phyloP scores from a whole-genome alignment of 2,113 vertebrate species.

The Embiotoca jacksoni region DNA sequence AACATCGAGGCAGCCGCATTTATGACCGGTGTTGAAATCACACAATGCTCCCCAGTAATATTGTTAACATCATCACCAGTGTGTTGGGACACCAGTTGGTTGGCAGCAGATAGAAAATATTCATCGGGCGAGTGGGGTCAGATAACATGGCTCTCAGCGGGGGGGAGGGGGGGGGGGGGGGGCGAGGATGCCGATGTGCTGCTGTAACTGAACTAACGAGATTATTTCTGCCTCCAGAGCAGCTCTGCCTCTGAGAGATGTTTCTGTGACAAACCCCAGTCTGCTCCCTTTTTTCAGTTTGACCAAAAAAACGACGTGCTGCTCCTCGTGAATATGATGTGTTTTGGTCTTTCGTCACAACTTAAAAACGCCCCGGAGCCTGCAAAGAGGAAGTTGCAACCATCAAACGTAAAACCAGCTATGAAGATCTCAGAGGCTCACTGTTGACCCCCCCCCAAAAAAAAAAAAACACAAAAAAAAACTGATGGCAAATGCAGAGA shows the following conservation, averaged over 20 bases:
- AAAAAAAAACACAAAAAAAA: not conserved
- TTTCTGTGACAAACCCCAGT: constrained; percentile 31
- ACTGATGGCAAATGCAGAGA: not conserved
- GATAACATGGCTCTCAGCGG: not conserved
- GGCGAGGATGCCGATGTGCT: not conserved
- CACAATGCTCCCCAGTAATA: not conserved
- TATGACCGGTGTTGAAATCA: too few relatives aligned
- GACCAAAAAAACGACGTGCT: constrained; percentile 5
- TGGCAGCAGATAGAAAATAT: not conserved
- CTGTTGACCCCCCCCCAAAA: not conserved
- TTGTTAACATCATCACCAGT: not conserved
- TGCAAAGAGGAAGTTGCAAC: constrained; percentile 3
- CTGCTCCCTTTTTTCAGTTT: not conserved
- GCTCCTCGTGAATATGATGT: constrained; percentile 4
- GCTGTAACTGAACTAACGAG: constrained; percentile 20
- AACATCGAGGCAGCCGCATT: not conserved
- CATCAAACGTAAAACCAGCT: constrained; percentile 6
- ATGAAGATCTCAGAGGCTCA: not conserved
- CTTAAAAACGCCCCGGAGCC: constrained; percentile 13
- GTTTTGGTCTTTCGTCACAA: not conserved
- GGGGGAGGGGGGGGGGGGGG: too few relatives aligned
- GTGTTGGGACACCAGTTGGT: not conserved
- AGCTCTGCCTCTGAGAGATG: constrained; percentile 47
- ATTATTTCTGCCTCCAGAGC: constrained; percentile 37
- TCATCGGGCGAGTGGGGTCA: not conserved